Base-by-base conservation (phyloP, 2,113 vertebrate genomes). In the Ornithorhynchus anatinus region DNA sequence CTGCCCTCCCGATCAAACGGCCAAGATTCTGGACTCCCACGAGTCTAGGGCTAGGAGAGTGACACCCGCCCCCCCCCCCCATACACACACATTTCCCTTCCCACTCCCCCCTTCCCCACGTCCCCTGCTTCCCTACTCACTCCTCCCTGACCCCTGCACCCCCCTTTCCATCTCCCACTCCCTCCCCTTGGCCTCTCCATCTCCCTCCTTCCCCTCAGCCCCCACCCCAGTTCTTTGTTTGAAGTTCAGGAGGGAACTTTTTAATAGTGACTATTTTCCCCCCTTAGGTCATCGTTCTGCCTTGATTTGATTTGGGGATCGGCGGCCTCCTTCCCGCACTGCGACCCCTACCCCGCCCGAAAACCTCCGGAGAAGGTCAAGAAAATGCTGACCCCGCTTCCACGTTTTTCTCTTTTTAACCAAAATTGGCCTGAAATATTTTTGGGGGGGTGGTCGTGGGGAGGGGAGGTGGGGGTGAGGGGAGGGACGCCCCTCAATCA, bases 51-150 rank as follows among this genome's bases (percentile, higher is more conserved):
- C n/a, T n/a, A n/a, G n/a, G n/a, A n/a, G n/a, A n/a, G n/a, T n/a
- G n/a, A n/a, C n/a, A n/a, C 43, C 32, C 22, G 3, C 37, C 38
- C 37, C n/a, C 12, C 16, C 10, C 14, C 43, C 60, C 36, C n/a
- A n/a, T 35, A 3, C 10, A 10, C 71, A 12, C n/a, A 10, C 36
- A 47, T 35, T 43, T 27, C 44, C 45, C 44, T 37, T 42, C 81
- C 57, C 73, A 31, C 79, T 70, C 89, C 90, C 91, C 92, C 91
- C 92, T 89, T 88, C 68, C 86, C 88, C 90, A 74, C 79, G 77
- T 85, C 89, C 75, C 78, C 87, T 88, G 90, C 89, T 85, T 85
- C 82, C 79, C 80, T 84, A 88, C 85, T 82, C 89, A n/a, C 79
- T 84, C 87, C 70, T 80, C 75, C 82, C 69, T 77, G 37, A n/a